Conservation (phyloP, 2,888 invertebrate species). For the Pristionchus arcanus region DNA sequence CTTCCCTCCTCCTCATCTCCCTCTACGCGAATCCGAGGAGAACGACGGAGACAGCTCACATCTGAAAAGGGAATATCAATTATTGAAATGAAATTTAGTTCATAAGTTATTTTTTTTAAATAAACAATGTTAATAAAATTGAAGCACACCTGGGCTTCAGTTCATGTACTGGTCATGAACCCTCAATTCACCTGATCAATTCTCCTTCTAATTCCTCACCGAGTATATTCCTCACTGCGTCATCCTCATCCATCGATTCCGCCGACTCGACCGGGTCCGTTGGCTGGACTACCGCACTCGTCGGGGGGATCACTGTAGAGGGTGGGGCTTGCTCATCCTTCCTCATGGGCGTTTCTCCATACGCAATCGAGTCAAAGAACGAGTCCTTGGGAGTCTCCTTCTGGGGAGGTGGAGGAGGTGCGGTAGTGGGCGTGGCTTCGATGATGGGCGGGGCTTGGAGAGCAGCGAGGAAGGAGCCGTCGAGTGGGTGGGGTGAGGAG, state of each 20-base stretch:
- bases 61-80: neutral
- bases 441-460: constrained; percentile 25
- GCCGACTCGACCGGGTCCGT: neutral
- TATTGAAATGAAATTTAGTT: neutral
- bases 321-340: constrained; percentile 17
- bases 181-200: neutral
- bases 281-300: neutral
- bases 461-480: constrained; percentile 1
- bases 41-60: constrained; percentile 24
- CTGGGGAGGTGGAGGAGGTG: neutral
- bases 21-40: neutral
- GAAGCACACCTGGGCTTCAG: neutral
- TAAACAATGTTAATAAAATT: neutral
- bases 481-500: constrained; percentile 13
- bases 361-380: constrained; percentile 28
- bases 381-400: constrained; percentile 21
- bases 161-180: no score
- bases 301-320: constrained; percentile 12
- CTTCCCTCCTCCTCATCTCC: neutral
- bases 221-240: constrained; percentile 28
- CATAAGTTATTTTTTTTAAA: no score
- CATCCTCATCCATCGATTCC: constrained; percentile 20
- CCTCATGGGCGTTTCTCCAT: constrained; percentile 3
- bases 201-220: neutral
- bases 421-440: neutral